phyloP scores from a whole-genome alignment of 2,888 invertebrate species.

The Napeogenes sylphis region DNA sequence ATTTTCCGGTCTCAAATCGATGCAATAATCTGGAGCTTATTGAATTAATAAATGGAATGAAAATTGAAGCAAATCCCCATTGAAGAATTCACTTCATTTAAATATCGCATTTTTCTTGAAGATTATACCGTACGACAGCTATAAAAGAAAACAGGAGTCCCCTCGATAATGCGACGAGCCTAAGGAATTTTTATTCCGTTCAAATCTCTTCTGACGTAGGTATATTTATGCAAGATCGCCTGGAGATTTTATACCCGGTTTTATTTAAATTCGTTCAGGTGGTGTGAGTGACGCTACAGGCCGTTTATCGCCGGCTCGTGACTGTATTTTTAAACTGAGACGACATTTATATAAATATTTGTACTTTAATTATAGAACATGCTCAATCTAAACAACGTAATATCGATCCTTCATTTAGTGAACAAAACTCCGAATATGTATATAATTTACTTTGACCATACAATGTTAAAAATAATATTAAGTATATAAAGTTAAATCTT shows the following conservation, averaged over 20 bases:
- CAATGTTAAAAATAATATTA: neutral
- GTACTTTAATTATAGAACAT: neutral
- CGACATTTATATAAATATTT: slow-evolving; percentile 28
- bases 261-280: slow-evolving; percentile 76
- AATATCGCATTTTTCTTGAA: slow-evolving; percentile 78
- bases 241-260: slow-evolving; percentile 75
- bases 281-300: slow-evolving; percentile 67
- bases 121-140: slow-evolving; percentile 78
- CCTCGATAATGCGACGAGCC: slow-evolving; percentile 74
- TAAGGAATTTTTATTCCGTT: slow-evolving; percentile 76
- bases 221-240: slow-evolving; percentile 74
- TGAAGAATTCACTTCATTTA: slow-evolving; percentile 75
- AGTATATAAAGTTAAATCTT: neutral
- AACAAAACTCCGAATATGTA: neutral
- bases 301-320: slow-evolving; percentile 72
- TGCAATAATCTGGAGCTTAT: slow-evolving; percentile 45
- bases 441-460: neutral
- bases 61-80: slow-evolving; percentile 65
- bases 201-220: slow-evolving; percentile 77
- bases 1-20: slow-evolving; percentile 35
- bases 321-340: slow-evolving; percentile 63
- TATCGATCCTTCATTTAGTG: too few species aligned
- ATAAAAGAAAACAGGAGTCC: slow-evolving; percentile 76
- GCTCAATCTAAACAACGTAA: too few species aligned
- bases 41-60: slow-evolving; percentile 67